Conservation (phyloP, 2,797 vertebrate species). For the Cyclura pinguis region DNA sequence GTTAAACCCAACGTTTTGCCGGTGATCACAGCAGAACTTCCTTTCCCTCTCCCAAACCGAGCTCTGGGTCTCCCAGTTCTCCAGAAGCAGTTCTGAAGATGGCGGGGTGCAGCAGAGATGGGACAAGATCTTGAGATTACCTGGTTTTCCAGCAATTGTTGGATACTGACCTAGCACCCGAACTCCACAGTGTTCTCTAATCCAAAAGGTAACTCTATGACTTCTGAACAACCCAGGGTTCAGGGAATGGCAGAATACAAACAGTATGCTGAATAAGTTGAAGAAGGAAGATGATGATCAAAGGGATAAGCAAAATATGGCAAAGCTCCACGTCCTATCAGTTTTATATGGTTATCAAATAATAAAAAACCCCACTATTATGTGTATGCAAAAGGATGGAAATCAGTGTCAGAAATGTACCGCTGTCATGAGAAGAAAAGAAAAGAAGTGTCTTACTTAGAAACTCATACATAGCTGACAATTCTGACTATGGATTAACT, state of each 20-base stretch:
- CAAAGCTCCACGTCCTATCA: background rate
- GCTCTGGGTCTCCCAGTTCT: no score
- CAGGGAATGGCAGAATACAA: background rate
- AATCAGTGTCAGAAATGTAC: background rate
- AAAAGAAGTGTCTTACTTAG: background rate
- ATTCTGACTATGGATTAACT: background rate
- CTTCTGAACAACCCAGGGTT: no score
- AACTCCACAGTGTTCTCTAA: background rate
- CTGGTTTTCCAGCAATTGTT: no score
- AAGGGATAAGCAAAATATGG: no score
- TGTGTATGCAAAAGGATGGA: background rate
- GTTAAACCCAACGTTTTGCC: background rate
- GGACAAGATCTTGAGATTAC: no score
- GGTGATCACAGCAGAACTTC: no score
- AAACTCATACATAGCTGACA: background rate
- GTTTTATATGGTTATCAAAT: background rate
- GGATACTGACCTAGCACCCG: background rate
- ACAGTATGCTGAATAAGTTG: no score
- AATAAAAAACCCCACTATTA: no score
- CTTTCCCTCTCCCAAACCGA: no score
- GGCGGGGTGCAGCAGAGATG: no score
- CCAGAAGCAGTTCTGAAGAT: no score
- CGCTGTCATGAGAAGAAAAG: no score
- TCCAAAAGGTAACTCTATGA: background rate
- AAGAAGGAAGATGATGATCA: background rate